Conservation (phyloP, 2,113 vertebrate genomes). For the Rhinolophus ferrumequinum region DNA sequence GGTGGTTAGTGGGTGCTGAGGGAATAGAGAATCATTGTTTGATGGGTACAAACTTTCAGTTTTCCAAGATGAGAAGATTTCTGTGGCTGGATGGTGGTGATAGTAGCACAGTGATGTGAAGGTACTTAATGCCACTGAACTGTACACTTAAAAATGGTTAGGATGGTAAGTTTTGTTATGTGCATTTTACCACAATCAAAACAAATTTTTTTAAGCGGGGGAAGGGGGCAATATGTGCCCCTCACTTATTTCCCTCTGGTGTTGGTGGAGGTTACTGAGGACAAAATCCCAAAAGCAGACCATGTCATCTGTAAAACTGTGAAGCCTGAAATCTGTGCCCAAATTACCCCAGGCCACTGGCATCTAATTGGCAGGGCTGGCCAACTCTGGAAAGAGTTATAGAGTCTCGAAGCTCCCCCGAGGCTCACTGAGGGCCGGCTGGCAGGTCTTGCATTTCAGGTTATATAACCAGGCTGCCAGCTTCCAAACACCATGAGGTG, state of each 20-base stretch:
- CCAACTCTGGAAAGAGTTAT: background rate
- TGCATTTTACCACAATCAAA: background rate
- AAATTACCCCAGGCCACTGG: background rate
- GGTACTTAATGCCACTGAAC: background rate
- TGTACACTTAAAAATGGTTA: background rate
- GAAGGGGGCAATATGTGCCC: too few relatives aligned
- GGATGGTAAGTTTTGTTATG: background rate
- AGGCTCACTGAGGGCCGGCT: background rate
- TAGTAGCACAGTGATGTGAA: background rate
- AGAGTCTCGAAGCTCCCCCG: background rate
- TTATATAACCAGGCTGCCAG: slow-evolving; percentile 19
- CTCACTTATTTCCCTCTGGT: background rate
- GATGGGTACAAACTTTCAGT: background rate
- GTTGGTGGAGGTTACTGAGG: background rate
- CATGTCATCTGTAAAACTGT: background rate
- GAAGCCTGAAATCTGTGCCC: background rate
- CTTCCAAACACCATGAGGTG: background rate
- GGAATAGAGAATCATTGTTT: background rate
- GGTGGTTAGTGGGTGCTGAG: background rate
- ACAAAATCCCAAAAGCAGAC: background rate
- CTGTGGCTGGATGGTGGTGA: background rate
- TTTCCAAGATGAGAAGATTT: background rate
- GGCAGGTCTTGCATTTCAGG: background rate
- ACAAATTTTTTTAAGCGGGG: background rate
- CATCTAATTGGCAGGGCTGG: background rate